Conservation (phyloP, 2,113 vertebrate genomes). For the Lutjanus erythropterus region DNA sequence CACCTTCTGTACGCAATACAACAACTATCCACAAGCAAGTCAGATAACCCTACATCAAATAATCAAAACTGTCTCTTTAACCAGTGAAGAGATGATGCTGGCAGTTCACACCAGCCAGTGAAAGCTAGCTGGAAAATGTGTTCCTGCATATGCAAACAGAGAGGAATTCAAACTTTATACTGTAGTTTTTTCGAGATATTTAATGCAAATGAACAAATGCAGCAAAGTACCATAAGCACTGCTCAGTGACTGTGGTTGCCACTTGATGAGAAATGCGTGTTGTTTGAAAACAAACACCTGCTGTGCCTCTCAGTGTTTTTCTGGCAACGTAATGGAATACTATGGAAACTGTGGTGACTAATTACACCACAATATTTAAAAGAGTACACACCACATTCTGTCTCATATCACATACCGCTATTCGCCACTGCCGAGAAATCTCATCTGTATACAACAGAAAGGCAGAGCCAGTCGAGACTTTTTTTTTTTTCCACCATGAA, state of each 20-base stretch:
- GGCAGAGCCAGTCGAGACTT: not conserved
- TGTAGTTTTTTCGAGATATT: conserved; percentile 44
- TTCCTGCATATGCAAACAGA: conserved; percentile 44
- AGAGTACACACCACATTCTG: not conserved
- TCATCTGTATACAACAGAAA: conserved; percentile 28
- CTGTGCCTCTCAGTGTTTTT: conserved; percentile 19
- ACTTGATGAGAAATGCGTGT: conserved; percentile 58
- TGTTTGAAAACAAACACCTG: conserved; percentile 72
- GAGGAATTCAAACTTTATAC: conserved; percentile 44
- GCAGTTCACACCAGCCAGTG: conserved; percentile 18
- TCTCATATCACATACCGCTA: not conserved
- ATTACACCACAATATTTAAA: conserved; percentile 39
- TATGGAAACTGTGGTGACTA: conserved; percentile 35
- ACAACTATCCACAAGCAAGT: no score
- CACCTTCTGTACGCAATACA: no score
- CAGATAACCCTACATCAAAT: no score
- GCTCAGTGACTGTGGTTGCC: conserved; percentile 50
- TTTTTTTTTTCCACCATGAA: conserved; percentile 32
- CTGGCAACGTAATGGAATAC: conserved; percentile 24
- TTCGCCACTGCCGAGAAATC: not conserved
- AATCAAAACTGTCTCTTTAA: no score
- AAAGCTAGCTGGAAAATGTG: conserved; percentile 11
- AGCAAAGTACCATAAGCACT: conserved; percentile 47
- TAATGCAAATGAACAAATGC: conserved; percentile 61
- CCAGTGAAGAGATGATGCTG: not conserved